These are phyloP conservation scores for Nysson spinosus DNA, from an alignment of 2,888 invertebrate genomes.

Conservation along the genomic window DNA sequence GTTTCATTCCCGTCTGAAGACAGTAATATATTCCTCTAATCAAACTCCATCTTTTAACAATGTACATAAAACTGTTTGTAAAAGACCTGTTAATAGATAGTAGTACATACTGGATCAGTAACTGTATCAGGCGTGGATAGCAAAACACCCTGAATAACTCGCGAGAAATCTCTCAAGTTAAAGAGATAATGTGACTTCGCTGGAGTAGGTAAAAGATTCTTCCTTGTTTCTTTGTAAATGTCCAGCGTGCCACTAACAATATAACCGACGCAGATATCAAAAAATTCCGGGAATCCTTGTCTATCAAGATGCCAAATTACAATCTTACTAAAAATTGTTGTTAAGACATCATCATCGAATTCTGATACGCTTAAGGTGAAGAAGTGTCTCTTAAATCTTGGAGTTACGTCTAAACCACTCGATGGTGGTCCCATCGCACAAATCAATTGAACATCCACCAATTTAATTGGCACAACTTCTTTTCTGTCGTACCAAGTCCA, in stretches of 20 bases:
- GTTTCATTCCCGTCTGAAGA: conserved; percentile 86
- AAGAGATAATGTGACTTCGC: conserved; percentile 97
- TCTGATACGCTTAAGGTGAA: conserved; percentile 91
- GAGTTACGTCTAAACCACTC: conserved; percentile 89
- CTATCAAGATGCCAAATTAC: conserved; percentile 95
- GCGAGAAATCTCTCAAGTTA: conserved; percentile 94
- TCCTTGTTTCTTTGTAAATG: conserved; percentile 89
- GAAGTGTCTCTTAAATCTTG: conserved; percentile 90
- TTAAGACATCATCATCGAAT: conserved; percentile 90
- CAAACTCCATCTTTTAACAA: not conserved
- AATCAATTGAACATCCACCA: conserved; percentile 92
- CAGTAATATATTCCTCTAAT: not conserved
- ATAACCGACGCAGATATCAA: conserved; percentile 90
- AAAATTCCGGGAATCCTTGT: conserved; percentile 93
- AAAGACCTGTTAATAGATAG: no score
- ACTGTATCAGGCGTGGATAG: conserved; percentile 93
- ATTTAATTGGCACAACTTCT: conserved; percentile 86
- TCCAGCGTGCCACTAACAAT: conserved; percentile 91
- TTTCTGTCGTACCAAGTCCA: conserved; percentile 93
- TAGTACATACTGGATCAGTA: conserved; percentile 81
- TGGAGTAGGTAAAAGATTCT: conserved; percentile 92
- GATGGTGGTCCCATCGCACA: conserved; percentile 93
- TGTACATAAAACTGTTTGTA: not conserved
- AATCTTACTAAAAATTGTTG: conserved; percentile 91
- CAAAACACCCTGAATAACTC: conserved; percentile 94